Conservation (phyloP, 2,888 invertebrate species). For the Drosophila sordidula region DNA sequence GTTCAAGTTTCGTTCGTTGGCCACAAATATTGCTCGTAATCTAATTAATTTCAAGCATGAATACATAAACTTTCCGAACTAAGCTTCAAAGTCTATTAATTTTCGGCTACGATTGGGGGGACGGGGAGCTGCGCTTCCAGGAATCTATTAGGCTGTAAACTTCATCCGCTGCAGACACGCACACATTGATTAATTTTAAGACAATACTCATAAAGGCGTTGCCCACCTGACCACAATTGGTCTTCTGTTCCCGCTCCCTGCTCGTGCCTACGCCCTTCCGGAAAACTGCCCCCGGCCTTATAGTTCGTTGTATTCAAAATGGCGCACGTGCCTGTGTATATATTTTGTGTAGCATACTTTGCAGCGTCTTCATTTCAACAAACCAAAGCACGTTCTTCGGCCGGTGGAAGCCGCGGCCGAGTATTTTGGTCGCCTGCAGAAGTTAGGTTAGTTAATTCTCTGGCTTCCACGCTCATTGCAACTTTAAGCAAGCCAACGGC, state of each 20-base stretch:
- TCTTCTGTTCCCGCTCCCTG: slow-evolving; percentile 1
- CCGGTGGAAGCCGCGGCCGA: slow-evolving; percentile 1
- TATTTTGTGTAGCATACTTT: slow-evolving; percentile 63
- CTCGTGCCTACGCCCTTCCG: too few species aligned
- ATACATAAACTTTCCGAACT: slow-evolving; percentile 53
- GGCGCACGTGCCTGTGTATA: slow-evolving; percentile 46
- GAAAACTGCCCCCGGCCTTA: neutral
- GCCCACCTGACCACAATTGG: slow-evolving; percentile 53
- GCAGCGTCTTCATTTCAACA: slow-evolving; percentile 42
- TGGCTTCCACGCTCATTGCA: slow-evolving; percentile 53
- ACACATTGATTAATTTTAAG: slow-evolving; percentile 79
- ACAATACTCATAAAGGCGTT: slow-evolving; percentile 76
- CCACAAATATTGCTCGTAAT: slow-evolving; percentile 62
- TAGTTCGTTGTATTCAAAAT: slow-evolving; percentile 49
- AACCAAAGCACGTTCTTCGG: slow-evolving; percentile 64
- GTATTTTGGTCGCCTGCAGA: slow-evolving; percentile 38
- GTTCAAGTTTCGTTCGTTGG: slow-evolving; percentile 19
- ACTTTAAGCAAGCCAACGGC: slow-evolving; percentile 64
- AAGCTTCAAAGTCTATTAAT: slow-evolving; percentile 63
- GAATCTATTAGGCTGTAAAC: slow-evolving; percentile 67
- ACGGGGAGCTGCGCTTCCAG: neutral
- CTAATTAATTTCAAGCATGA: slow-evolving; percentile 73
- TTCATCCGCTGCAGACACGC: slow-evolving; percentile 56
- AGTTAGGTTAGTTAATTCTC: slow-evolving; percentile 71
- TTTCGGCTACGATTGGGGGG: slow-evolving; percentile 5